These are phyloP conservation scores for Cladopsammia gracilis DNA, from an alignment of 64 coral and sea anemone species.

Conservation along the genomic window DNA sequence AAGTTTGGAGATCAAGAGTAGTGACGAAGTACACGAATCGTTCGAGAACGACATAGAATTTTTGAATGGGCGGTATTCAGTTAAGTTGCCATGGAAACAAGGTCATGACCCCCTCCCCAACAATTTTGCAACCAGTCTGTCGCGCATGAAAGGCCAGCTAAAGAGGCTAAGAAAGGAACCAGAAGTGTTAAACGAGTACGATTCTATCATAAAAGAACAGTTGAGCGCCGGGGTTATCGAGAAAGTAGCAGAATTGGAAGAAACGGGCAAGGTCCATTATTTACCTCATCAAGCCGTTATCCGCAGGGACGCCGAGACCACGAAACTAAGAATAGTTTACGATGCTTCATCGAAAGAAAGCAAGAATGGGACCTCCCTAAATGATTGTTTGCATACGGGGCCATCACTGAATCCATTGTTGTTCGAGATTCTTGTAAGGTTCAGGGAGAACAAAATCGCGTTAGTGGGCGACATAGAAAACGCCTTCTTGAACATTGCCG, in stretches of 20 bases:
- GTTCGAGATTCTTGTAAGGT: too few relatives aligned
- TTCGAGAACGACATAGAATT: conserved; percentile 26
- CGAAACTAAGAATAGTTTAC: too few relatives aligned
- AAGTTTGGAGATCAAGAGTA: background rate
- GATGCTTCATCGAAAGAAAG: too few relatives aligned
- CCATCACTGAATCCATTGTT: too few relatives aligned
- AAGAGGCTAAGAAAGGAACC: conserved; percentile 10
- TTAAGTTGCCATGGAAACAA: too few relatives aligned
- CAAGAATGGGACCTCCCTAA: too few relatives aligned
- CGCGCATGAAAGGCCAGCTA: background rate
- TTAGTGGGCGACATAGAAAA: too few relatives aligned
- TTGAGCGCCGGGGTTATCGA: background rate
- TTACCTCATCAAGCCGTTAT: conserved; percentile 22
- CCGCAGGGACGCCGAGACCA: background rate
- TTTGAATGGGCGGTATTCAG: conserved; percentile 8
- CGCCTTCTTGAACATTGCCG: too few relatives aligned
- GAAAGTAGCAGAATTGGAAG: too few relatives aligned
- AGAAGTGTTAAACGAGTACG: background rate
- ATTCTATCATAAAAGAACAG: too few relatives aligned
- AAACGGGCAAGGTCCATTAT: conserved; percentile 32
- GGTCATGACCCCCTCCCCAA: conserved; percentile 1
- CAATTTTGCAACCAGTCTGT: conserved; percentile 13
- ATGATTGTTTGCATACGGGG: too few relatives aligned
- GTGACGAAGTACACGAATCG: conserved; percentile 10
- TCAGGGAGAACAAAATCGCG: too few relatives aligned